phyloP scores from a whole-genome alignment of 2,113 vertebrate genomes.

The Cathartes aura region DNA sequence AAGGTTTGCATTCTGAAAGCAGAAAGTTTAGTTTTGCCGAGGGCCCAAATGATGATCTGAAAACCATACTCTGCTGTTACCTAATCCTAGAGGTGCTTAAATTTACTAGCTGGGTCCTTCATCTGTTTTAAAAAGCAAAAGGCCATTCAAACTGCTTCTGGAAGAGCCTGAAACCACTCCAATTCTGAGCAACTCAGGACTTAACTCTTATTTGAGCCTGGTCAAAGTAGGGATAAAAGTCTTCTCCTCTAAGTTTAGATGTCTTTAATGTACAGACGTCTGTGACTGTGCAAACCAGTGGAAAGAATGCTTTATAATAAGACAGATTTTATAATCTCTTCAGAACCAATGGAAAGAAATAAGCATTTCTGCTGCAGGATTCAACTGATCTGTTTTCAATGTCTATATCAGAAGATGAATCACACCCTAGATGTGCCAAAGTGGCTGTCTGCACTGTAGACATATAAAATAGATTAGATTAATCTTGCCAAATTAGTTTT shows the following conservation, averaged over 20 bases:
- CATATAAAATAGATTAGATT: conserved; percentile 9
- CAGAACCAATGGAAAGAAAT: neutral
- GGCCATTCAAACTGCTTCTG: neutral
- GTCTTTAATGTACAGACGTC: neutral
- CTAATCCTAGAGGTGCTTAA: neutral
- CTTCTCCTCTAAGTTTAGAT: neutral
- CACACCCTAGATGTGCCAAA: neutral
- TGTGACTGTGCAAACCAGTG: neutral
- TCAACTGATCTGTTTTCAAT: conserved; percentile 17
- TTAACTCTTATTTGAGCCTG: neutral
- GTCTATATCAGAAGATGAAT: conserved; percentile 33
- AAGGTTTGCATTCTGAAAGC: neutral
- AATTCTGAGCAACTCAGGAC: neutral
- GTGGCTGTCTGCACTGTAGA: neutral
- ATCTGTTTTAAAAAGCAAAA: neutral
- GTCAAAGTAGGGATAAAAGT: neutral
- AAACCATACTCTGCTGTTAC: accelerated
- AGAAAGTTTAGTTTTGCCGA: neutral
- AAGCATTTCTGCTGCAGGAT: neutral
- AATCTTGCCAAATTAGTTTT: conserved; percentile 34
- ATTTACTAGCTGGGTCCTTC: neutral
- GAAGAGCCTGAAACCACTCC: neutral
- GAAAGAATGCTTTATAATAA: neutral
- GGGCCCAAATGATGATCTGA: neutral
- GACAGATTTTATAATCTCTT: neutral